Percentiles rank a stretch among this genome's conserved stretches.
phyloP scores from a whole-genome alignment of 2,797 vertebrate genomes.

The Neosalanx taihuensis region DNA sequence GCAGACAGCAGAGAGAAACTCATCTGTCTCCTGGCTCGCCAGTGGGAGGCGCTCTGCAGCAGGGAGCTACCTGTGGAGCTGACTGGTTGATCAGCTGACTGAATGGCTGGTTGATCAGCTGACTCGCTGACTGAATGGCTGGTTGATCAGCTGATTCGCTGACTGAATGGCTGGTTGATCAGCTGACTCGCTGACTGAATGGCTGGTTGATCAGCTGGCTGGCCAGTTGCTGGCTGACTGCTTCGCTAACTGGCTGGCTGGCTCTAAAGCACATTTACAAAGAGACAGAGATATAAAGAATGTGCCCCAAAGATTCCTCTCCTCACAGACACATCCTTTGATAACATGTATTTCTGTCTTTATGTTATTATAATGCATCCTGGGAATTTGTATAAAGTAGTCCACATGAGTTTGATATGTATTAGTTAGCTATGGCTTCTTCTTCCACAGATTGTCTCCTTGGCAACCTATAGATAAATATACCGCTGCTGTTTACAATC shows the following conservation, averaged over 20 bases:
- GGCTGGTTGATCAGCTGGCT: not conserved
- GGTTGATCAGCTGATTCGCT: constrained; percentile 33
- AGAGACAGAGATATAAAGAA: not conserved
- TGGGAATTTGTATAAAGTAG: constrained; percentile 70
- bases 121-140: constrained; percentile 46
- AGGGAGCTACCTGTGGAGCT: constrained; percentile 94
- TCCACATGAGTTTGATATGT: constrained; percentile 66
- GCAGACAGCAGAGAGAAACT: constrained; percentile 92
- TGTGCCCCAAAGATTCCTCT: constrained; percentile 7
- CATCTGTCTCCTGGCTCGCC: constrained; percentile 89
- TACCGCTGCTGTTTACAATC: constrained; percentile 51
- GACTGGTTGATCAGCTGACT: constrained; percentile 37
- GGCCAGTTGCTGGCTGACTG: not conserved
- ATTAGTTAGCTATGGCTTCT: constrained; percentile 40
- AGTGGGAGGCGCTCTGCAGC: constrained; percentile 94
- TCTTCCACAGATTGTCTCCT: constrained; percentile 23
- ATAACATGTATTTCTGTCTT: constrained; percentile 13
- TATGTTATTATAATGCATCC: constrained; percentile 47
- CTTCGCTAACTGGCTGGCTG: constrained; percentile 24
- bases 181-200: constrained; percentile 46
- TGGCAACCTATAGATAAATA: constrained; percentile 25
- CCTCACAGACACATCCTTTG: constrained; percentile 1
- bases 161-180: constrained; percentile 27
- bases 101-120: not conserved
- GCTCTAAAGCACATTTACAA: not conserved